These are phyloP conservation scores for Lepidurus packardi DNA, from an alignment of 1,140 invertebrate species.

Conservation along the genomic window DNA sequence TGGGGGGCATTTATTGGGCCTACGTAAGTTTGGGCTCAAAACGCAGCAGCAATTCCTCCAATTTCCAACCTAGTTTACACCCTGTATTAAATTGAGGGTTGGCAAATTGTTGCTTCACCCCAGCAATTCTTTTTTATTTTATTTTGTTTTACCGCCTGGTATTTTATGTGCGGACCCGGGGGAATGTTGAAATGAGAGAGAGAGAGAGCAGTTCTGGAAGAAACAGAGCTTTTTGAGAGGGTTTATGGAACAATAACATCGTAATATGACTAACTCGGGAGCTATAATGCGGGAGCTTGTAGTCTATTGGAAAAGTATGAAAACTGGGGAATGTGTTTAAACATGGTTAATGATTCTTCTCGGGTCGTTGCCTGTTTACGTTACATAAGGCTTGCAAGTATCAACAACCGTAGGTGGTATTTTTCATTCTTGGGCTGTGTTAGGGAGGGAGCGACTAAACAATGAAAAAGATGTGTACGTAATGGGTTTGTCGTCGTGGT, in stretches of 20 bases:
- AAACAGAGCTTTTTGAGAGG: neutral
- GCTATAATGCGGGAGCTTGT: neutral
- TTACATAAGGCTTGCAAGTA: neutral
- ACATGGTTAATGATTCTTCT: slow-evolving; percentile 6
- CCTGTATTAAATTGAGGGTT: slow-evolving; percentile 7
- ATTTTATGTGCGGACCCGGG: slow-evolving; percentile 9
- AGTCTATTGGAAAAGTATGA: slow-evolving; percentile 12
- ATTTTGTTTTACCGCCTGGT: slow-evolving; percentile 21
- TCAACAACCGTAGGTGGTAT: slow-evolving; percentile 14
- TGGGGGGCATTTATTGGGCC: slow-evolving; percentile 16
- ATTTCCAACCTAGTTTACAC: neutral
- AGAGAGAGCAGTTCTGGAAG: neutral
- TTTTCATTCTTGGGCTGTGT: neutral
- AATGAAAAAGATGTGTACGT: neutral
- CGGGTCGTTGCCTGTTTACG: neutral
- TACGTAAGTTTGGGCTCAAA: neutral
- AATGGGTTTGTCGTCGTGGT: neutral
- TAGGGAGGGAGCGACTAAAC: neutral
- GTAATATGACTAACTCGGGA: slow-evolving; percentile 19
- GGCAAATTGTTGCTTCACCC: neutral
- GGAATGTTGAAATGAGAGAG: neutral
- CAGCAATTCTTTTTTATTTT: neutral
- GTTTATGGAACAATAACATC: slow-evolving; percentile 18
- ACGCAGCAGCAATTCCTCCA: neutral
- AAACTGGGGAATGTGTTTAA: neutral